Base-by-base conservation (phyloP, 2,797 vertebrate genomes). In the Anabas testudineus region DNA sequence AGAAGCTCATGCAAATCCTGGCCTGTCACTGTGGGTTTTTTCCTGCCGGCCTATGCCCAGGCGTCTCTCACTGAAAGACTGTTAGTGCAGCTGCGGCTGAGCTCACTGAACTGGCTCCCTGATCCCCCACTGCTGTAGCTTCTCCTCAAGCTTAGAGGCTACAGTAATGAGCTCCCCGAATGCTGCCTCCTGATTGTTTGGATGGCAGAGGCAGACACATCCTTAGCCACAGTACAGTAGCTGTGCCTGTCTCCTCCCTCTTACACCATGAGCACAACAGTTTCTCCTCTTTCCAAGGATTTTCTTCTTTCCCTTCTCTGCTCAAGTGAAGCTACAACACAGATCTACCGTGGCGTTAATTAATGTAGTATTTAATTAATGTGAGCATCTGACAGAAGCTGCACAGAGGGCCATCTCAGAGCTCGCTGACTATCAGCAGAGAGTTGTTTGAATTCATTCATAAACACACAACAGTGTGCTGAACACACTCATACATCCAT, bases 101-200 rank as follows among this genome's bases (percentile, higher is more conserved):
- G 83, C 81, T 87, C 87, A 82, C 71, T 83, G 78, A 89, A 87
- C 88, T 71, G 88, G 54, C 83, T 86, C 84, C 78, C 83, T 78
- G 72, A 77, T 85, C 73, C 80, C 70, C 78, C 72, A 70, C 63
- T n/a, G 2, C 80, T 65, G 68, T 13, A 73, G 74, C 59, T 15
- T 69, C 68, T 88, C 84, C 83, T 86, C 67, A 80, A 75, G 87
- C 85, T 83, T 90, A 62, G 71, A 83, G 77, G 76, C 76, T 71
- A 70, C 84, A 28, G 85, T 92, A 93, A 94, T 92, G 90, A 92
- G 92, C 87, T 92, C 90, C 88, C 88, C 81, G 78, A 91, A 90
- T 89, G 91, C 89, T 64, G 49, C 81, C 81, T 88, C 85, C 73
- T 74, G 82, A 76, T 85, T 81, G 89, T 87, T 90, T 78, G 75